These are phyloP conservation scores for Brachypodius melanocephalos DNA, from an alignment of 2,113 vertebrate species.

Conservation along the genomic window DNA sequence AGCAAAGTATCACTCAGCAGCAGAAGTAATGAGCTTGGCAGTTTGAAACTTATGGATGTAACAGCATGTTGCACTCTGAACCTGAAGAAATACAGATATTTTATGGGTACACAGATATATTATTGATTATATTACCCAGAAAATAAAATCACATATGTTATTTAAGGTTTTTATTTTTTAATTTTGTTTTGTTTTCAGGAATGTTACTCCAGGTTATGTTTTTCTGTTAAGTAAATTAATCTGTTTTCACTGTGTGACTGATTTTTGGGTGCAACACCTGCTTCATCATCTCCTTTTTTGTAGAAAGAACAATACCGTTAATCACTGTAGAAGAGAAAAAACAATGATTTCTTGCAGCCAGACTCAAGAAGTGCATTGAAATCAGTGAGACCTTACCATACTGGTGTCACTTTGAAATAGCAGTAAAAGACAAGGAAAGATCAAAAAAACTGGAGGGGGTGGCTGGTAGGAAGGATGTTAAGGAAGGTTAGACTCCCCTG, in stretches of 20 bases:
- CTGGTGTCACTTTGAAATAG: background rate
- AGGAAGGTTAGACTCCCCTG: background rate
- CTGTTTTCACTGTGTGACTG: background rate
- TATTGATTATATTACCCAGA: background rate
- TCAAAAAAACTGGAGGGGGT: background rate
- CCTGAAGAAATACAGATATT: background rate
- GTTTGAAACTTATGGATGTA: background rate
- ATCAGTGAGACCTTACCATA: background rate
- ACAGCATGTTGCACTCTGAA: background rate
- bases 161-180: background rate
- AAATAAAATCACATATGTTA: background rate
- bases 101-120: background rate
- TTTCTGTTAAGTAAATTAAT: constrained; percentile 40
- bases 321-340: background rate
- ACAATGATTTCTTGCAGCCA: background rate
- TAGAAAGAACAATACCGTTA: background rate
- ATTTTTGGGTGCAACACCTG: background rate
- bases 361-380: background rate
- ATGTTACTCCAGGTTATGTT: background rate
- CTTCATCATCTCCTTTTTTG: background rate
- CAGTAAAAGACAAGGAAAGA: background rate
- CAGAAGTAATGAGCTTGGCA: background rate
- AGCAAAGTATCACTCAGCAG: background rate
- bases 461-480: background rate
- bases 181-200: background rate